Percentiles rank a stretch among this genome's conserved stretches.
phyloP scores from a whole-genome alignment of 2,113 vertebrate species.

The Amphiprion ocellaris region DNA sequence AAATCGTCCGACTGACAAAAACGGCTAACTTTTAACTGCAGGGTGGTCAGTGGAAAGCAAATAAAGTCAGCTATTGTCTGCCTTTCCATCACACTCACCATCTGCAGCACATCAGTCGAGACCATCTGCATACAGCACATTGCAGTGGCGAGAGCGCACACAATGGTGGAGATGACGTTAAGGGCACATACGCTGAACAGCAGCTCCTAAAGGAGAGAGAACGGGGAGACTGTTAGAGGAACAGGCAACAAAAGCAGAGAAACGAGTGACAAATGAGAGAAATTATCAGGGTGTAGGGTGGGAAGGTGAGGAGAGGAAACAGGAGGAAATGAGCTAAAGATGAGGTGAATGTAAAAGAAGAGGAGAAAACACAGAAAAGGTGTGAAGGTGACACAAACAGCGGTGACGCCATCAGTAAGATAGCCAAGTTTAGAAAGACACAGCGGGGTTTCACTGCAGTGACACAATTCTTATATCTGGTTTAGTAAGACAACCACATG shows the following conservation, averaged over 20 bases:
- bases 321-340: slow-evolving; percentile 7
- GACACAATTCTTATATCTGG: slow-evolving; percentile 14
- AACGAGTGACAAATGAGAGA: slow-evolving; percentile 10
- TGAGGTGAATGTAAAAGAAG: slow-evolving; percentile 9
- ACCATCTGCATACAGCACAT: slow-evolving; percentile 99
- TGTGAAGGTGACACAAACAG: slow-evolving; percentile 32
- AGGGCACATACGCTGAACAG: slow-evolving; percentile 98
- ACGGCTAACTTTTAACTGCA: background rate
- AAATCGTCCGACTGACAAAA: slow-evolving; percentile 9
- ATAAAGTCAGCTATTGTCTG: slow-evolving; percentile 28
- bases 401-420: slow-evolving; percentile 2
- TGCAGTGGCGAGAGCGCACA: slow-evolving; percentile 96
- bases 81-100: slow-evolving; percentile 88
- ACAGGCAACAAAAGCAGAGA: slow-evolving; percentile 26
- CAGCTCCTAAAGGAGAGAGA: slow-evolving; percentile 88
- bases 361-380: slow-evolving; percentile 18
- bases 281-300: slow-evolving; percentile 15
- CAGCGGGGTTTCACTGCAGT: slow-evolving; percentile 9
- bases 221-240: slow-evolving; percentile 51
- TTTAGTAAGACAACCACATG: background rate
- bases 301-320: slow-evolving; percentile 12
- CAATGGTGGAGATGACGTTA: slow-evolving; percentile 98
- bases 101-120: slow-evolving; percentile 96
- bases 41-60: slow-evolving; percentile 28
- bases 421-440: slow-evolving; percentile 22